phyloP scores from a whole-genome alignment of 2,888 invertebrate species.

The Drosophila subquinaria region DNA sequence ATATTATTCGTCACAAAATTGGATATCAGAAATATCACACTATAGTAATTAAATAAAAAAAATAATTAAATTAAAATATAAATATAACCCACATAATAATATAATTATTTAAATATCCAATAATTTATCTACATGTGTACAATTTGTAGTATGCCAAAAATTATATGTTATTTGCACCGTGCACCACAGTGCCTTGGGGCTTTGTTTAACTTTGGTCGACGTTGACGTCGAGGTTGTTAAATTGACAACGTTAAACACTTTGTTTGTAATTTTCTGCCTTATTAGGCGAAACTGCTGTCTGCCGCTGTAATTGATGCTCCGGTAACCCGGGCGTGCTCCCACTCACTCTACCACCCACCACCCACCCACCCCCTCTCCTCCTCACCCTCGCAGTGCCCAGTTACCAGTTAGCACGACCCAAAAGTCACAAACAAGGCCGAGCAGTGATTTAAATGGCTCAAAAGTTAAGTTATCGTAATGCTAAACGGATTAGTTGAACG shows the following conservation, averaged over 20 bases:
- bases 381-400: constrained; percentile 1
- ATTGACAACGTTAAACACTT: constrained; percentile 82
- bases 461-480: constrained; percentile 80
- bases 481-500: constrained; percentile 70
- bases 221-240: constrained; percentile 76
- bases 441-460: constrained; percentile 81
- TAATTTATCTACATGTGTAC: background rate
- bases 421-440: constrained; percentile 57
- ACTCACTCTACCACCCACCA: no score
- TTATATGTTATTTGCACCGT: background rate
- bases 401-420: constrained; percentile 50
- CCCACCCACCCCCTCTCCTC: no score
- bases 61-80: no score
- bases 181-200: constrained; percentile 64
- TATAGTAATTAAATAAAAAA: rapidly evolving
- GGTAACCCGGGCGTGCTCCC: constrained; percentile 20
- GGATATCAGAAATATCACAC: no score
- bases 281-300: constrained; percentile 75
- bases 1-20: no score
- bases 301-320: constrained; percentile 76
- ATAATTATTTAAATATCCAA: background rate
- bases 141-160: background rate
- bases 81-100: background rate
- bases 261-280: constrained; percentile 82
- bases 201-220: constrained; percentile 71